Percentiles rank a stretch among this genome's conserved stretches.
These are phyloP conservation scores for Micromesistius poutassou DNA, from an alignment of 2,797 vertebrate genomes.

Conservation along the genomic window DNA sequence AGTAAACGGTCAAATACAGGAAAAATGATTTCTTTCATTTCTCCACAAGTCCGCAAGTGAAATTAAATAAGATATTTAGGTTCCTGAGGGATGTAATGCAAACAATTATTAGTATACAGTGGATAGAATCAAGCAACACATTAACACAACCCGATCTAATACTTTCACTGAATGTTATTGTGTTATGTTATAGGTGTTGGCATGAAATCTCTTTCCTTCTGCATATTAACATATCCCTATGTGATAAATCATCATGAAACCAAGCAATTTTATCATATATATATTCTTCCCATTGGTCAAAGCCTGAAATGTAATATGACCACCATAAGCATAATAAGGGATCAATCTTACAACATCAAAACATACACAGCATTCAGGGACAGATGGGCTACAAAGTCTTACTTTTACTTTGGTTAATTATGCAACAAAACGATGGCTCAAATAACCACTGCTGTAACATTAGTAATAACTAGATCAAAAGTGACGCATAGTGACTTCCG, in stretches of 20 bases:
- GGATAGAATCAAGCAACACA: not conserved
- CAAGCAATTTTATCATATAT: not conserved
- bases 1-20: not conserved
- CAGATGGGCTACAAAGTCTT: too few species aligned
- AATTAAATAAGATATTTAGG: not conserved
- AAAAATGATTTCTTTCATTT: not conserved
- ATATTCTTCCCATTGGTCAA: not conserved
- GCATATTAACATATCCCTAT: not conserved
- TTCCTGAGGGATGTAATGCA: not conserved
- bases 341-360: not conserved
- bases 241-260: not conserved
- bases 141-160: not conserved
- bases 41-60: not conserved
- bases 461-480: too few species aligned
- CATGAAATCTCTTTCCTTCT: not conserved
- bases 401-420: too few species aligned
- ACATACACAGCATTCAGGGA: too few species aligned
- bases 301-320: not conserved
- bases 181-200: too few species aligned
- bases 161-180: not conserved
- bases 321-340: not conserved
- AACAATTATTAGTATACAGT: not conserved
- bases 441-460: too few species aligned
- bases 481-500: too few species aligned
- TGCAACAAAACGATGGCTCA: too few species aligned